phyloP scores from a whole-genome alignment of 2,797 vertebrate genomes.

The Heliangelus exortis region DNA sequence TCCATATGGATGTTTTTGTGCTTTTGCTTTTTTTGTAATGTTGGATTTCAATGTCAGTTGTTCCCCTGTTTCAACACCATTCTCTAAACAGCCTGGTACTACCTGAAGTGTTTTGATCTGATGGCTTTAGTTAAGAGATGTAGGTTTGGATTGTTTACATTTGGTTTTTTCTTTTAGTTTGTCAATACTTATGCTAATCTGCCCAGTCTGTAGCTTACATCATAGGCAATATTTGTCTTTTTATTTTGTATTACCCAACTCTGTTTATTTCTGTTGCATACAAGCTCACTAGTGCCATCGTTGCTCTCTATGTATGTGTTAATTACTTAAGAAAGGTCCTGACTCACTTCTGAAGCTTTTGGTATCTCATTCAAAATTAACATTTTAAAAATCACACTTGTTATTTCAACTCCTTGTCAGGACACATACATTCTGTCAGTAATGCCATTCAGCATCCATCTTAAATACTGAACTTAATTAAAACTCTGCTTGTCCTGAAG shows the following conservation, averaged over 20 bases:
- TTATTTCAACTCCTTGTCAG: not conserved
- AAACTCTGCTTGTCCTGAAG: not conserved
- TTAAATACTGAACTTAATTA: not conserved
- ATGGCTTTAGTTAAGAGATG: not conserved
- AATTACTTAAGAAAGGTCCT: not conserved
- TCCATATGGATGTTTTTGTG: not conserved
- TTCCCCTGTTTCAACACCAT: not conserved
- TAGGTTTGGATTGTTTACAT: not conserved
- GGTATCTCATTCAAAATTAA: not conserved
- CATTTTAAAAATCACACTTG: accelerated
- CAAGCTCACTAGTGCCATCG: not conserved
- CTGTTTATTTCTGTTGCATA: not conserved
- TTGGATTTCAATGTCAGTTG: slow-evolving; percentile 4
- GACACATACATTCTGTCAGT: not conserved
- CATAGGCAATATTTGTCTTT: not conserved
- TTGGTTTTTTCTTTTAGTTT: not conserved
- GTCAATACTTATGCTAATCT: not conserved
- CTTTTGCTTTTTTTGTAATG: not conserved
- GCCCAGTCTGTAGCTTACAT: not conserved
- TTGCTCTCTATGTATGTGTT: not conserved
- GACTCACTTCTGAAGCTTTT: not conserved
- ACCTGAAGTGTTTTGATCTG: not conserved
- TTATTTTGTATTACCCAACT: not conserved
- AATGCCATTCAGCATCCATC: not conserved
- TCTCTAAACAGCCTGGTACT: not conserved